A percentile compares a stretch with the other conserved stretches of the same genome.
Conservation (phyloP, 1,140 invertebrate genomes). For the Laupala kohalensis region DNA sequence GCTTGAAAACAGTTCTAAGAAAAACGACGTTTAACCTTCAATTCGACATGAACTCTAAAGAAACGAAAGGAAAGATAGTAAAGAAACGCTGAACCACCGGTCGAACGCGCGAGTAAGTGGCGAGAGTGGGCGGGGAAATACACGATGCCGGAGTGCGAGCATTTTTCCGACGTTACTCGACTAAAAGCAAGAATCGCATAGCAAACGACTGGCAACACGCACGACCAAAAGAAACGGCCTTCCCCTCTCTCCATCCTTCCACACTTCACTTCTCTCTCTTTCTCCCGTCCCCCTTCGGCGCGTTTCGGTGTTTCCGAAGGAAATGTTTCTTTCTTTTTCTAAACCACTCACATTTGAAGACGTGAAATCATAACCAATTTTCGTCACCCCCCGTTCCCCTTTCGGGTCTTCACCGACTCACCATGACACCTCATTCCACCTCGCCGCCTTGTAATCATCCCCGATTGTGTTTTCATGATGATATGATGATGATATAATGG, state of each 20-base stretch:
- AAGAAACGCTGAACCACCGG: too few species aligned
- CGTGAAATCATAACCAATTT: constrained; percentile 5
- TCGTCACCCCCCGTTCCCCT: not conserved
- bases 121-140: too few species aligned
- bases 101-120: too few species aligned
- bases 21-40: too few species aligned
- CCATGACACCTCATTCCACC: not conserved
- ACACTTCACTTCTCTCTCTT: too few species aligned
- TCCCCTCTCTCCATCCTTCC: too few species aligned
- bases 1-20: too few species aligned
- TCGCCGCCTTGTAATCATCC: constrained; percentile 3
- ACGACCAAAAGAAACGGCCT: too few species aligned
- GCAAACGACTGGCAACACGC: too few species aligned
- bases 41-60: too few species aligned
- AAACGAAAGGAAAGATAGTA: too few species aligned
- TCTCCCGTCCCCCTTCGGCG: not conserved
- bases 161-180: not conserved
- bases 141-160: not conserved
- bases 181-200: too few species aligned
- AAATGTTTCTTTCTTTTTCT: not conserved
- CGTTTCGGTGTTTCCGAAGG: not conserved
- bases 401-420: not conserved
- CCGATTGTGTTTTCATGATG: constrained; percentile 7
- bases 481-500: constrained; percentile 9
- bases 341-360: not conserved